Evolutionary conservation across 2,888 invertebrate genomes (phyloP).

Genomic region (Matsumyia berberina): DNA sequence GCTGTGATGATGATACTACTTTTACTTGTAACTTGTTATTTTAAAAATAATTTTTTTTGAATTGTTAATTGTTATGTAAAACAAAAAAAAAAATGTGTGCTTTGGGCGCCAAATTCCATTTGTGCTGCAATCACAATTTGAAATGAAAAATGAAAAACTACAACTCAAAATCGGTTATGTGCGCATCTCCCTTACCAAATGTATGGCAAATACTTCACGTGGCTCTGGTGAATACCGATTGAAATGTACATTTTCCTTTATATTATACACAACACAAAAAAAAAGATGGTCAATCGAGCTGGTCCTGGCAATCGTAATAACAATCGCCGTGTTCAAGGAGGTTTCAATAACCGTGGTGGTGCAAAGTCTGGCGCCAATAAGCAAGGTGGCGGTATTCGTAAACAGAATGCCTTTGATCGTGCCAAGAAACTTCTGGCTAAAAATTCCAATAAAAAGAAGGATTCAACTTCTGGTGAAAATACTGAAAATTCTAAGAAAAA

Average conservation of each 20-base stretch:
- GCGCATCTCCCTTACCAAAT: constrained; percentile 20
- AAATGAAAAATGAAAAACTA: constrained; percentile 9
- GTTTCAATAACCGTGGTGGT: constrained; percentile 84
- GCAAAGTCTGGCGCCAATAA: constrained; percentile 82
- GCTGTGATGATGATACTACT: constrained; percentile 61
- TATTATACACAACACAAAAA: constrained; percentile 56
- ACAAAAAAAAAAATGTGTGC: constrained; percentile 45
- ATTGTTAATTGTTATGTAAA: constrained; percentile 51
- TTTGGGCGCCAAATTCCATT: constrained; percentile 45
- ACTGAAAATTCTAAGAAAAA: constrained; percentile 81
- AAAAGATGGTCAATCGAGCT: constrained; percentile 84
- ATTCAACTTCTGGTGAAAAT: constrained; percentile 84
- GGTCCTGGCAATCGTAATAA: constrained; percentile 82
- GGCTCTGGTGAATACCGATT: constrained; percentile 71
- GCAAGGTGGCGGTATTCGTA: constrained; percentile 84
- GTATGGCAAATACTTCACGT: constrained; percentile 62
- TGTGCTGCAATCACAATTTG: constrained; percentile 53
- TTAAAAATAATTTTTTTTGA: constrained; percentile 48
- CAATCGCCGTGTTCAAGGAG: constrained; percentile 82
- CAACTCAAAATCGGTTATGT: constrained; percentile 44
- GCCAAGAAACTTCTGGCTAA: constrained; percentile 85
- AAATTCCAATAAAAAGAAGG: constrained; percentile 85
- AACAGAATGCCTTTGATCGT: constrained; percentile 85
- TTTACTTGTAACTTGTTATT: constrained; percentile 51
- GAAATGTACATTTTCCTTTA: constrained; percentile 35